These are phyloP conservation scores for Semotilus atromaculatus DNA, from an alignment of 2,797 vertebrate genomes.

Conservation along the genomic window DNA sequence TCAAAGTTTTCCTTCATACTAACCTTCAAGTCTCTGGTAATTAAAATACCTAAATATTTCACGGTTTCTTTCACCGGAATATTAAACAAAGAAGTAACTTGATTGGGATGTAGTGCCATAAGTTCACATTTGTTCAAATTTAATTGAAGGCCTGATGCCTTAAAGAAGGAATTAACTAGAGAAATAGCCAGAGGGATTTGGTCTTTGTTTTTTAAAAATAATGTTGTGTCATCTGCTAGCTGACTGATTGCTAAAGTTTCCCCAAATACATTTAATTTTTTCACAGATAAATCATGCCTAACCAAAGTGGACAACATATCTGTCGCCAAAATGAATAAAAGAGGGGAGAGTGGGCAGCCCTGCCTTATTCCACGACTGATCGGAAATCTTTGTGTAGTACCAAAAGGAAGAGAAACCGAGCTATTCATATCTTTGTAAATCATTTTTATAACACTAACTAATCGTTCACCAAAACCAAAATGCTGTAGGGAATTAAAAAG, in stretches of 20 bases:
- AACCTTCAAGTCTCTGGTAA: too few relatives aligned
- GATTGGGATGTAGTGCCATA: not conserved
- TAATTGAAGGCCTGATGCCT: not conserved
- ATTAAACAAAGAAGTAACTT: not conserved
- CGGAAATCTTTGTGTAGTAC: not conserved
- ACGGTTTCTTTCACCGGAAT: not conserved
- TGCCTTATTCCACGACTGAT: not conserved
- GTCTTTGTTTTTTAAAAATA: not conserved
- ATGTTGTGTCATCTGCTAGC: not conserved
- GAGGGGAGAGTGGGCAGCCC: not conserved
- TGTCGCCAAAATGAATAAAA: not conserved
- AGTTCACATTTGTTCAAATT: not conserved
- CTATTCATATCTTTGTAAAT: too few relatives aligned
- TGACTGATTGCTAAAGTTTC: slow-evolving; percentile 3
- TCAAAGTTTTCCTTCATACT: too few relatives aligned
- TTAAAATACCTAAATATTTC: too few relatives aligned
- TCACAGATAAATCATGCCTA: not conserved
- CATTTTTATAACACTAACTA: too few relatives aligned
- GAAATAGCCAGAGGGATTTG: not conserved
- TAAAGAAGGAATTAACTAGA: not conserved
- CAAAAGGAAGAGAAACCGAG: too few relatives aligned
- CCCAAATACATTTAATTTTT: not conserved
- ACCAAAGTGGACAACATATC: not conserved
- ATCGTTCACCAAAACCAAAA: too few relatives aligned
- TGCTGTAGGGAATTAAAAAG: not conserved